Base-by-base conservation (phyloP, 2,888 invertebrate genomes). In the Resseliella maxima region DNA sequence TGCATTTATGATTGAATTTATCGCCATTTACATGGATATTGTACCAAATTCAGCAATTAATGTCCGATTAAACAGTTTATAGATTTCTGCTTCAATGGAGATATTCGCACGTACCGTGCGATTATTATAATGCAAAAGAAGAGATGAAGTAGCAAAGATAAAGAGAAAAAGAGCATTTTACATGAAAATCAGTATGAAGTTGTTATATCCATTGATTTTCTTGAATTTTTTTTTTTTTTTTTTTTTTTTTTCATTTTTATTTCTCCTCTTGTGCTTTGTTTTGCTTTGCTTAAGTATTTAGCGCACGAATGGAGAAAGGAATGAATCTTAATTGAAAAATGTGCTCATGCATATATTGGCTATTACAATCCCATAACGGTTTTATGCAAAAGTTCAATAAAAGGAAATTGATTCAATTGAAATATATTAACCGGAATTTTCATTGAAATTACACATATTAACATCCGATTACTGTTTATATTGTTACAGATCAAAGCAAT, bases 401-500 rank as follows among this genome's bases (percentile, higher is more conserved):
- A 72, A 72, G 72, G 72, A 72, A 72, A 72, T 72, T 31, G 31
- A 31, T 59, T 59, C 24, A 59, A 72, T 59, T 59, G 59, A 59
- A 59, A 50, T 15, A 18, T 8, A 50, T 15, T 15, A 15, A 18
- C n/a, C n/a, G n/a, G n/a, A n/a, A n/a, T n/a, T 41, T 41, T 41
- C 41, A 41, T 41, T 41, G 41, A 41, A 41, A 8, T 8, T 41
- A 15, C 18, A 18, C 50, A 15, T 10, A 31, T 72, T 31, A 72
- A 72, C 72, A 72, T 72, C 72, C 72, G 72, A 72, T 59, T 72
- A 31, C 15, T 72, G n/a, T 15, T 2, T 59, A 8, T 59, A 15
- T 72, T 72, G 72, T 72, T 72, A 72, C 72, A 72, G 72, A 72
- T 72, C 72, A 15, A 72, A 72, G 27, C 72, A 72, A 72, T 31